These are phyloP conservation scores for Cosmia trapezina DNA, from an alignment of 2,888 invertebrate species.

Conservation along the genomic window DNA sequence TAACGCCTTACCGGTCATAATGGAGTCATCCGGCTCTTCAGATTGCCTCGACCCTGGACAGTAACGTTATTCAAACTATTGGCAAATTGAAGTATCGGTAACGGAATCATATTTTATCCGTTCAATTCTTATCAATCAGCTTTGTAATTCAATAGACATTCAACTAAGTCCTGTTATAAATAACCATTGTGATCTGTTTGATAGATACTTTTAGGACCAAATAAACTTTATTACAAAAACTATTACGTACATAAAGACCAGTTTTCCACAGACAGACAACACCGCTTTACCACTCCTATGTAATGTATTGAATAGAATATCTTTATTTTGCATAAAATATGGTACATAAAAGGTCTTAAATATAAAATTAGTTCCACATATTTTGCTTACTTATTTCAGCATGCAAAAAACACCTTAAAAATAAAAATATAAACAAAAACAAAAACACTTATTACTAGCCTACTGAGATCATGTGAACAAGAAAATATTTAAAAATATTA, in stretches of 20 bases:
- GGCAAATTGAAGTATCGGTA: not conserved
- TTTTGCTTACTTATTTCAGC: no score
- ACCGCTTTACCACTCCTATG: no score
- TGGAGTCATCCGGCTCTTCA: conserved; percentile 61
- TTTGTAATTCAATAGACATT: not conserved
- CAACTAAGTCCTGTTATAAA: not conserved
- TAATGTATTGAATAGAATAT: no score
- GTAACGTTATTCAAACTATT: conserved; percentile 40
- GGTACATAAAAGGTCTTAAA: no score
- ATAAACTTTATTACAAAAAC: not conserved
- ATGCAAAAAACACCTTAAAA: no score
- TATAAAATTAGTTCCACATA: no score
- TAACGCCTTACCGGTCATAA: conserved; percentile 61
- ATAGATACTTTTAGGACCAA: not conserved
- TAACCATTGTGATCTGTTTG: not conserved
- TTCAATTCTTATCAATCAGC: not conserved
- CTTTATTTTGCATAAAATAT: no score
- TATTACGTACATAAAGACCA: not conserved
- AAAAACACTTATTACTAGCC: no score
- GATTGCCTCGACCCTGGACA: conserved; percentile 63
- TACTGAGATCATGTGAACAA: no score
- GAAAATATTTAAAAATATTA: no score
- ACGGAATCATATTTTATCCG: not conserved
- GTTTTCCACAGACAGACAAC: rapidly evolving
- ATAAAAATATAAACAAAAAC: no score